Conservation (phyloP, 2,888 invertebrate genomes). For the Drosophila hamatofila region DNA sequence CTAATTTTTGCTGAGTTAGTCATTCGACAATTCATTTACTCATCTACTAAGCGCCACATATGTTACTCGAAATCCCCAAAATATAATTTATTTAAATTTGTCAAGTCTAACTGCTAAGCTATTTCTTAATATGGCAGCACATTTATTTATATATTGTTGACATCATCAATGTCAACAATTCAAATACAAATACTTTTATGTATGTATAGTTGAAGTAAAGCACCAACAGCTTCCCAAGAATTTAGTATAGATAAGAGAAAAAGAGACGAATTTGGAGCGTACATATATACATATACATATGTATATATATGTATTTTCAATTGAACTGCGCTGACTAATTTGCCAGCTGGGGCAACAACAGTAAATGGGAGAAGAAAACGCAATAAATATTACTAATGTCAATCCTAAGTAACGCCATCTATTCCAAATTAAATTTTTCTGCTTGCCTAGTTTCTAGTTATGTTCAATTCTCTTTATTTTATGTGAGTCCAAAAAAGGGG, state of each 20-base stretch:
- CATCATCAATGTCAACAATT: slow-evolving; percentile 41
- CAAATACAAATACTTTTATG: slow-evolving; percentile 3
- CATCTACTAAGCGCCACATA: not conserved
- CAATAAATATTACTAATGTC: slow-evolving; percentile 11
- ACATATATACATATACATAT: not conserved
- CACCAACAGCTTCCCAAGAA: slow-evolving; percentile 38
- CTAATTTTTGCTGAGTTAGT: not conserved
- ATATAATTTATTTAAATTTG: slow-evolving; percentile 12
- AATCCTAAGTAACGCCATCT: slow-evolving; percentile 10
- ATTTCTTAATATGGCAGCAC: slow-evolving; percentile 4
- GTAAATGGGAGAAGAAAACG: not conserved
- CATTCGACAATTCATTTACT: not conserved
- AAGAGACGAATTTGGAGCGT: slow-evolving; percentile 16
- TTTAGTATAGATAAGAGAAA: slow-evolving; percentile 35
- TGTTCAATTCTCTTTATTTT: not conserved
- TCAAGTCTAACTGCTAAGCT: slow-evolving; percentile 12
- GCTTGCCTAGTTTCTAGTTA: slow-evolving; percentile 14
- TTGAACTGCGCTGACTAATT: slow-evolving; percentile 16
- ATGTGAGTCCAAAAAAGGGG: not conserved
- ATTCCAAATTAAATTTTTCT: slow-evolving; percentile 8
- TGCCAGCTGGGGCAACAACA: slow-evolving; percentile 8
- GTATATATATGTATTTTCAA: not conserved
- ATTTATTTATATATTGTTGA: slow-evolving; percentile 22
- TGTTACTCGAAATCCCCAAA: not conserved
- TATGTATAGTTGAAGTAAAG: slow-evolving; percentile 20